These are phyloP conservation scores for Brachionus calyciflorus DNA, from an alignment of 1,140 invertebrate species.

Conservation along the genomic window DNA sequence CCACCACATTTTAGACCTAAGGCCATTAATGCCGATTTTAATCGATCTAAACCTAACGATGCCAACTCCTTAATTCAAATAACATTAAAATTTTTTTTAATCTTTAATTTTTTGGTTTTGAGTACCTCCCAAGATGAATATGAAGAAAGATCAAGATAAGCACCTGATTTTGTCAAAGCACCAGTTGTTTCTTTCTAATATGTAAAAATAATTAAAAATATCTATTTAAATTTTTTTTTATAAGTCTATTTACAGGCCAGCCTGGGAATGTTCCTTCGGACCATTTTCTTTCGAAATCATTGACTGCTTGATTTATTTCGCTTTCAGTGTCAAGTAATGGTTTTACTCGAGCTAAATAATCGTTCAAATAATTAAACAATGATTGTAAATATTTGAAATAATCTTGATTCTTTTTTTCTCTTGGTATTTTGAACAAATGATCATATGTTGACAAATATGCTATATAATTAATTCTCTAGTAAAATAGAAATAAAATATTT, in stretches of 20 bases:
- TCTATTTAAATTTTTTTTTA: conserved; percentile 52
- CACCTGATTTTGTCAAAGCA: conserved; percentile 80
- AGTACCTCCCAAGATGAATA: conserved; percentile 81
- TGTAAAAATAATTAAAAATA: not conserved
- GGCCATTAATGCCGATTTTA: conserved; percentile 95
- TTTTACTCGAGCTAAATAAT: conserved; percentile 38
- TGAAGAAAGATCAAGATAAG: conserved; percentile 90
- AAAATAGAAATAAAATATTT: conserved; percentile 49
- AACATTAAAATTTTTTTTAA: not conserved
- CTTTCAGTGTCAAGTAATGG: conserved; percentile 48
- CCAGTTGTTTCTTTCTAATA: conserved; percentile 86
- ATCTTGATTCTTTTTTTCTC: conserved; percentile 86
- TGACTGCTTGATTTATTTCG: conserved; percentile 73
- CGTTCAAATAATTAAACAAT: conserved; percentile 29
- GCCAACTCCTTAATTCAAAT: conserved; percentile 71
- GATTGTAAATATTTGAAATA: conserved; percentile 65
- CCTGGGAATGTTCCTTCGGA: conserved; percentile 82
- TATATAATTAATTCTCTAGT: conserved; percentile 90
- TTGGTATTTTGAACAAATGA: conserved; percentile 89
- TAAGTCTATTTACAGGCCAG: conserved; percentile 73
- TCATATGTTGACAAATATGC: conserved; percentile 90
- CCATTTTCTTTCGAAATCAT: conserved; percentile 85
- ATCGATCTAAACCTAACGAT: conserved; percentile 87
- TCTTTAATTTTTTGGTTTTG: conserved; percentile 51
- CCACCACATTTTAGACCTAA: conserved; percentile 97